phyloP scores from a whole-genome alignment of 2,113 vertebrate genomes.

The Pachyramphus minor region DNA sequence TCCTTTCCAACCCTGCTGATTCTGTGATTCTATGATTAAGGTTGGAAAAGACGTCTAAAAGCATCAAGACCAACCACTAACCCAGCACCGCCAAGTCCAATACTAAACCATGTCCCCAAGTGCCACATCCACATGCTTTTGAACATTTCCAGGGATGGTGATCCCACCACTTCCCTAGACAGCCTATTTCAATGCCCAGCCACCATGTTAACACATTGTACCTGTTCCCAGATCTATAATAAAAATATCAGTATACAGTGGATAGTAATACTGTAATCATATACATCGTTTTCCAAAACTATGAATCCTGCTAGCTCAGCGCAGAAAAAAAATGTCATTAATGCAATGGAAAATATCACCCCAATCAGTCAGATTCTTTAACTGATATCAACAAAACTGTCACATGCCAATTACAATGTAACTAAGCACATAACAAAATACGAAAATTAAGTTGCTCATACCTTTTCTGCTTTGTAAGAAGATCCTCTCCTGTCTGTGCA shows the following conservation, averaged over 20 bases:
- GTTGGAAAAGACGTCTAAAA: not conserved
- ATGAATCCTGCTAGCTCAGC: not conserved
- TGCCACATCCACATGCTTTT: not conserved
- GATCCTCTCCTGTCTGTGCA: not conserved
- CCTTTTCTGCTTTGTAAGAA: not conserved
- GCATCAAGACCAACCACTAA: not conserved
- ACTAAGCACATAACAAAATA: not conserved
- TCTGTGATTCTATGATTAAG: no score
- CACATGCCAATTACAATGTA: not conserved
- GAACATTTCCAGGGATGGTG: not conserved
- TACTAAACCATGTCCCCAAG: not conserved
- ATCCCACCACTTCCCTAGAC: not conserved
- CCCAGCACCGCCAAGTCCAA: not conserved
- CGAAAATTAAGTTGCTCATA: not conserved
- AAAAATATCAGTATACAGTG: not conserved
- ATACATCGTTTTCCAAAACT: not conserved
- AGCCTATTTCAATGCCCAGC: not conserved
- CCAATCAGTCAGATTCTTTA: not conserved
- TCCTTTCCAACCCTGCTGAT: no score
- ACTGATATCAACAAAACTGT: not conserved
- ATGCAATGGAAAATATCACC: not conserved
- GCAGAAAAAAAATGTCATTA: not conserved
- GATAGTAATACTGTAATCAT: not conserved
- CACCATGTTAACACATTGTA: not conserved
- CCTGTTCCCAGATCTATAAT: not conserved